phyloP scores from a whole-genome alignment of 2,113 vertebrate species.

The Rissa tridactyla region DNA sequence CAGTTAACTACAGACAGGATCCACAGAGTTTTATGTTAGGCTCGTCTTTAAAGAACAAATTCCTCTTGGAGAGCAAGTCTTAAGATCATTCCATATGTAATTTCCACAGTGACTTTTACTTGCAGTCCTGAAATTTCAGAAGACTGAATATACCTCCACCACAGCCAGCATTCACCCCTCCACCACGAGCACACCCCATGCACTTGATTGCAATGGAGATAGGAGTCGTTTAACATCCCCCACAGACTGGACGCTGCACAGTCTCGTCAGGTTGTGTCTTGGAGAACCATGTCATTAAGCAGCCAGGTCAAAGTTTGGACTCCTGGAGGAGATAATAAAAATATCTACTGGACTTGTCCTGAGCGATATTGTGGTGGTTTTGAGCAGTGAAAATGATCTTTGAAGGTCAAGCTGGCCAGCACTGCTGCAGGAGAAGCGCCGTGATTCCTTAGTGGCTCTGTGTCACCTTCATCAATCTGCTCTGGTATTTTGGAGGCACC shows the following conservation, averaged over 20 bases:
- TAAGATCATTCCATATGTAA: background rate
- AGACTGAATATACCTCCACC: background rate
- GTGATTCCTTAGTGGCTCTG: background rate
- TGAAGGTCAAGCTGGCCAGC: slow-evolving; percentile 21
- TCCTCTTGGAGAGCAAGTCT: background rate
- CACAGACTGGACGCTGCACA: background rate
- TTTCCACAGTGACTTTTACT: background rate
- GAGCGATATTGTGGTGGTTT: background rate
- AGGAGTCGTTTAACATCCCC: background rate
- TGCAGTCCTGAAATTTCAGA: fast-evolving
- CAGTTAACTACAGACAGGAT: background rate
- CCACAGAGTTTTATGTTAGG: background rate
- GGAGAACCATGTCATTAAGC: background rate
- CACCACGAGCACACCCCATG: background rate
- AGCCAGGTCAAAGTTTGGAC: background rate
- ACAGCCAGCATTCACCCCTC: background rate
- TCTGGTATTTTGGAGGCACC: background rate
- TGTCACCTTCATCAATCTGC: background rate
- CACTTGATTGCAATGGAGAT: background rate
- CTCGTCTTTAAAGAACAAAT: background rate
- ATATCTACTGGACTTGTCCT: background rate
- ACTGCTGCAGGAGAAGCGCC: background rate
- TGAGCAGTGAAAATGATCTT: background rate
- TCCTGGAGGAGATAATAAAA: background rate
- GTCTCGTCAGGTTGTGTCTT: background rate